Conservation (phyloP, 2,797 vertebrate species). For the Poeciliopsis turneri region DNA sequence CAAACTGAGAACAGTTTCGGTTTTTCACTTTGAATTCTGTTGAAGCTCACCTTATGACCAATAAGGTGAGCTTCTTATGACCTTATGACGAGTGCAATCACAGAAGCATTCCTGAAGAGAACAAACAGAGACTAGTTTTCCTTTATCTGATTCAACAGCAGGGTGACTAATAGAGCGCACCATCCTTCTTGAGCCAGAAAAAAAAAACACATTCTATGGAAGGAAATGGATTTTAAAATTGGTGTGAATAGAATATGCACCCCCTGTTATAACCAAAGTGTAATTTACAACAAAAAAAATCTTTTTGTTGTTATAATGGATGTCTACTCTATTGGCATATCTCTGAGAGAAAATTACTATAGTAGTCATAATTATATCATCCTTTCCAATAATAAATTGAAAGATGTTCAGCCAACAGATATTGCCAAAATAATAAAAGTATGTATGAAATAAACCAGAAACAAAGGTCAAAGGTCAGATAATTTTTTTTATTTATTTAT, state of each 20-base stretch:
- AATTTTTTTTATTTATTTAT: background rate
- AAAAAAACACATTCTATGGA: background rate
- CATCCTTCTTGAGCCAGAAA: background rate
- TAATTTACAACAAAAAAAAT: background rate
- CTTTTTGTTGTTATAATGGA: background rate
- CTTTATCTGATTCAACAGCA: conserved; percentile 1
- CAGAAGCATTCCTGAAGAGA: background rate
- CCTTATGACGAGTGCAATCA: background rate
- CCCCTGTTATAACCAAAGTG: background rate
- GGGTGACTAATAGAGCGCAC: background rate
- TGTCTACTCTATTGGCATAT: background rate
- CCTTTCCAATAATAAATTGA: background rate
- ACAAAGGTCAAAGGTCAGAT: background rate
- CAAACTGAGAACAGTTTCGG: background rate
- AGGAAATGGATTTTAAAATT: background rate
- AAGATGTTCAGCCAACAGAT: background rate
- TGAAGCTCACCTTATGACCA: background rate
- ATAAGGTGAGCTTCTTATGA: background rate
- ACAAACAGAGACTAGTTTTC: background rate
- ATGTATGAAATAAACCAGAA: background rate
- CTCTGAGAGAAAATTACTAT: background rate
- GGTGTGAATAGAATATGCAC: background rate
- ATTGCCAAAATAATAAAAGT: background rate
- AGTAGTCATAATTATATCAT: background rate
- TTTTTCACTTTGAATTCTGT: background rate